Percentiles rank a stretch among this genome's conserved stretches.
Conservation (phyloP, 2,888 invertebrate species). For the Callosobruchus maculatus region DNA sequence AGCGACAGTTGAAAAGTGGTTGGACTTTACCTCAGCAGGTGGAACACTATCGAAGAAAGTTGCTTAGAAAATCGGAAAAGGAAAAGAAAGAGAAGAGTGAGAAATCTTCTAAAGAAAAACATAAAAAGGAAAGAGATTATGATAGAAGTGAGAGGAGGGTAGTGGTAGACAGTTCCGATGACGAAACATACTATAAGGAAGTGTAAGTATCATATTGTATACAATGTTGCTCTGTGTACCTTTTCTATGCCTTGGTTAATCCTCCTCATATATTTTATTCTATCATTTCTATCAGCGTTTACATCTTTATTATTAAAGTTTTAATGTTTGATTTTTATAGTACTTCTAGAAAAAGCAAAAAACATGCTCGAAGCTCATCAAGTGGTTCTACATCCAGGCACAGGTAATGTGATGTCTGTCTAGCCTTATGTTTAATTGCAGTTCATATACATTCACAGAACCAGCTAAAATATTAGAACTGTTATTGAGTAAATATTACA, state of each 20-base stretch:
- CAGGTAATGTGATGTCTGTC: conserved; percentile 38
- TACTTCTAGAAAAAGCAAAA: conserved; percentile 49
- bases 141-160: conserved; percentile 40
- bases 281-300: too few relatives aligned
- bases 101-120: conserved; percentile 38
- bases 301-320: background rate
- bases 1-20: conserved; percentile 66
- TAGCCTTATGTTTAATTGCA: too few relatives aligned
- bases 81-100: conserved; percentile 44
- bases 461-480: too few relatives aligned
- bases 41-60: conserved; percentile 84
- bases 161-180: conserved; percentile 41
- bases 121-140: conserved; percentile 39
- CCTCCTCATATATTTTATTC: too few relatives aligned
- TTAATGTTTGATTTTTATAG: conserved; percentile 37
- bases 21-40: conserved; percentile 80
- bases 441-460: too few relatives aligned
- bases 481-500: too few relatives aligned
- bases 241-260: too few relatives aligned
- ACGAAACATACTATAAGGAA: conserved; percentile 46
- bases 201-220: conserved; percentile 40
- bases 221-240: too few relatives aligned
- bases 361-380: conserved; percentile 47
- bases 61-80: conserved; percentile 68
- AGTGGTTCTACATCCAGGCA: conserved; percentile 46